Evolutionary conservation across 2,113 vertebrate species (phyloP).

Genomic region (Dromas ardeola): DNA sequence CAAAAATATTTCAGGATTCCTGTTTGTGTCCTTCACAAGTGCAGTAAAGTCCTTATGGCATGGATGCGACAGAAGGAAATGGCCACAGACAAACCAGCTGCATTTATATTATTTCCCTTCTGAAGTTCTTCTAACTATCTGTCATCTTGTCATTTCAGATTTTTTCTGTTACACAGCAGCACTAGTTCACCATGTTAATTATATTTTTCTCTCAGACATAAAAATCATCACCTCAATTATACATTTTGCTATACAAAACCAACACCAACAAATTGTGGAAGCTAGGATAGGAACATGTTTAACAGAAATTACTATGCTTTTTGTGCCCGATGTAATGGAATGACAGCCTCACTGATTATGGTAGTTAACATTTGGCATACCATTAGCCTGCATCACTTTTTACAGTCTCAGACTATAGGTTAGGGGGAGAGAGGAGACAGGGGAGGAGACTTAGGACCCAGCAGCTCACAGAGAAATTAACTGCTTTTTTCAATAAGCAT

Average conservation of each 20-base stretch:
- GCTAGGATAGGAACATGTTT: not conserved
- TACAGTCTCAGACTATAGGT: not conserved
- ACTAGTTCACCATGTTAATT: not conserved
- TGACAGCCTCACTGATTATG: not conserved
- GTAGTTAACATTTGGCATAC: not conserved
- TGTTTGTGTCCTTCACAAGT: not conserved
- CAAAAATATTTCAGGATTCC: not conserved
- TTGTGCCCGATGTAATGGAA: not conserved
- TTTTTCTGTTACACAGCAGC: not conserved
- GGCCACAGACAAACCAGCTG: not conserved
- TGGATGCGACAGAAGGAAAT: not conserved
- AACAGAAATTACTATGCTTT: not conserved
- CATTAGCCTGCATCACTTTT: not conserved
- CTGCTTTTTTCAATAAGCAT: conserved; percentile 46
- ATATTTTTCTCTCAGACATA: not conserved
- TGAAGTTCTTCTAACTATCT: not conserved
- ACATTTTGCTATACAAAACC: not conserved
- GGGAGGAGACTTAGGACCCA: not conserved
- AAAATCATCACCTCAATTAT: not conserved
- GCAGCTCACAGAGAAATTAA: conserved; percentile 44
- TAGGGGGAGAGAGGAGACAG: not conserved
- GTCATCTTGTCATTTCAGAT: not conserved
- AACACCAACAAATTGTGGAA: not conserved
- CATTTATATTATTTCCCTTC: not conserved
- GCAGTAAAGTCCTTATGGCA: fast-evolving